A percentile compares a stretch with the other conserved stretches of the same genome.
Evolutionary conservation across 2,797 vertebrate genomes (phyloP).

Genomic region (Alca torda): DNA sequence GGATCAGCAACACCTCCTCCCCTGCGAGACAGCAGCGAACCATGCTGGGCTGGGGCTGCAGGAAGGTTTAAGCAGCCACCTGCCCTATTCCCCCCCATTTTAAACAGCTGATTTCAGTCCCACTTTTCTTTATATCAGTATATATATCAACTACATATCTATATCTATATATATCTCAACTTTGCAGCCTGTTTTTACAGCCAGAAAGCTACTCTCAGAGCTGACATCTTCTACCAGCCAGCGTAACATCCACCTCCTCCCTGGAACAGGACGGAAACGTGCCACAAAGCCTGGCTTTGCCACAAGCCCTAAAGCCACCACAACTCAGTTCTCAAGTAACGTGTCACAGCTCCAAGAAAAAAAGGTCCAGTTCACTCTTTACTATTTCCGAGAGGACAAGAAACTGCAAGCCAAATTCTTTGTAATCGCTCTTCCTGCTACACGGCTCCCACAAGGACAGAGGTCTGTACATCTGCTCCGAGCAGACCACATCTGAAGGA

Average conservation of each 20-base stretch:
- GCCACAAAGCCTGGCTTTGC: background rate
- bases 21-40: conserved; percentile 69
- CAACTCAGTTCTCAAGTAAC: background rate
- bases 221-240: background rate
- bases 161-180: background rate
- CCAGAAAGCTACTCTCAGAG: background rate
- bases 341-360: background rate
- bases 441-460: conserved; percentile 28
- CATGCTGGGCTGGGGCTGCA: background rate
- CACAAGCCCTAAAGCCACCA: background rate
- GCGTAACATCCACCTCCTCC: background rate
- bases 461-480: conserved; percentile 19
- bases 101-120: background rate
- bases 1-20: conserved; percentile 95
- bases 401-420: conserved; percentile 10
- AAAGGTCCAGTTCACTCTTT: background rate
- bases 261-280: background rate
- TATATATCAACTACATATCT: background rate
- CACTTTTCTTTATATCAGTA: rapidly evolving
- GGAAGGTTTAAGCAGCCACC: background rate
- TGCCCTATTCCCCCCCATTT: background rate
- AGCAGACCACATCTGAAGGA: conserved; percentile 54
- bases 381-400: background rate
- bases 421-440: conserved; percentile 37
- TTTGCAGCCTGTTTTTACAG: background rate